Conservation (phyloP, 2,888 invertebrate species). For the Aethes cnicana region DNA sequence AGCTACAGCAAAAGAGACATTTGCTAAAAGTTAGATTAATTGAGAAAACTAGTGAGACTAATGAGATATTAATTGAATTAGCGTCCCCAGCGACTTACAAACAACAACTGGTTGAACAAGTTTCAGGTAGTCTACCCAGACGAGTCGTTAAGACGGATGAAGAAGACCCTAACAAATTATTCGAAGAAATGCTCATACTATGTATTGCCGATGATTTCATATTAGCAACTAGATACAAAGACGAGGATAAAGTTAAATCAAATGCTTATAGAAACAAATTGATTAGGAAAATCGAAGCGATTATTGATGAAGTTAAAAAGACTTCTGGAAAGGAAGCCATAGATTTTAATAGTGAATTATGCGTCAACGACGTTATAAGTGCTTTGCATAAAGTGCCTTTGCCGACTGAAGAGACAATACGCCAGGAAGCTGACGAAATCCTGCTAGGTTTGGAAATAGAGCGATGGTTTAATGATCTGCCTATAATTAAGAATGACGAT, state of each 20-base stretch:
- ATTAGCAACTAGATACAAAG: constrained; percentile 47
- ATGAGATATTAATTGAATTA: constrained; percentile 42
- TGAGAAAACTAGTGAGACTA: constrained; percentile 48
- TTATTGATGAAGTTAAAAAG: constrained; percentile 48
- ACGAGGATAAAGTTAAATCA: constrained; percentile 48
- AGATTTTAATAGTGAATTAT: constrained; percentile 41
- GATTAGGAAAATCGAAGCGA: constrained; percentile 43
- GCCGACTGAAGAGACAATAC: constrained; percentile 50
- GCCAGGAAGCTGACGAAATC: constrained; percentile 58
- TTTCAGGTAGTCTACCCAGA: constrained; percentile 43
- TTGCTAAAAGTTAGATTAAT: constrained; percentile 52
- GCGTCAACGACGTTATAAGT: constrained; percentile 47
- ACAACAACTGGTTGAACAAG: constrained; percentile 50
- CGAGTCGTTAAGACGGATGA: constrained; percentile 29
- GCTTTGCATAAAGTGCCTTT: constrained; percentile 53
- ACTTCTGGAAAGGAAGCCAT: constrained; percentile 41
- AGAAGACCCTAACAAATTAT: constrained; percentile 37
- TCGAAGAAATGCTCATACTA: constrained; percentile 50
- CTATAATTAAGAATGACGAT: constrained; percentile 40
- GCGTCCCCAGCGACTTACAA: constrained; percentile 46
- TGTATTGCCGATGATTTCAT: constrained; percentile 56
- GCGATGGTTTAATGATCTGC: constrained; percentile 60
- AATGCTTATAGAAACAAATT: constrained; percentile 54
- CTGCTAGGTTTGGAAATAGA: constrained; percentile 56
- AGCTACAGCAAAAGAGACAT: constrained; percentile 45